Percentiles rank a stretch among this genome's conserved stretches.
These are phyloP conservation scores for Amphiprion ocellaris DNA, from an alignment of 2,113 vertebrate genomes.

Conservation along the genomic window DNA sequence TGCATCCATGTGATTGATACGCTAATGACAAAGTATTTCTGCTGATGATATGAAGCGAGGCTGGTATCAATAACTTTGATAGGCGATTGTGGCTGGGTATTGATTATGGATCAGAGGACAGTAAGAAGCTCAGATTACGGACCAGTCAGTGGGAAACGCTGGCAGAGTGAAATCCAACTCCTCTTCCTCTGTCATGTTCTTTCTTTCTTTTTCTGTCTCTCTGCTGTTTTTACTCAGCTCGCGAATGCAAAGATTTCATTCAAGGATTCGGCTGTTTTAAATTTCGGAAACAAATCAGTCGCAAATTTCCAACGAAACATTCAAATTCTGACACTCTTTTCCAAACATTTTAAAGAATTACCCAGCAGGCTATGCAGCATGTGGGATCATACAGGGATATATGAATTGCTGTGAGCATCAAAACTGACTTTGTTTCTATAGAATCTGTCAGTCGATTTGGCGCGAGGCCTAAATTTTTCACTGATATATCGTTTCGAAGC, in stretches of 20 bases:
- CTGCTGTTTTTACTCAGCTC: not conserved
- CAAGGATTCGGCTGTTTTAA: too few species aligned
- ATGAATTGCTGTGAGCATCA: too few species aligned
- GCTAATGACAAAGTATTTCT: conserved; percentile 14
- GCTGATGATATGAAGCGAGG: conserved; percentile 35
- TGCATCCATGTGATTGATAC: not conserved
- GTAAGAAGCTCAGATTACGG: conserved; percentile 64
- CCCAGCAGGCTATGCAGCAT: too few species aligned
- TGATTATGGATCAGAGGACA: conserved; percentile 73
- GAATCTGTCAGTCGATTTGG: too few species aligned
- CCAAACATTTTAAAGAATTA: too few species aligned
- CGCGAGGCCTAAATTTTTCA: conserved; percentile 1
- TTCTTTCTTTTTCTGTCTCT: not conserved
- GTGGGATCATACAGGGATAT: too few species aligned
- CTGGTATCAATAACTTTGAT: conserved; percentile 76
- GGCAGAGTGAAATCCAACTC: conserved; percentile 61
- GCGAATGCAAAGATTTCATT: not conserved
- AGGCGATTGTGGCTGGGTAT: conserved; percentile 71
- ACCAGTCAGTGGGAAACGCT: conserved; percentile 45
- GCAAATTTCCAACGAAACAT: too few species aligned
- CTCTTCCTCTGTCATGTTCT: conserved; percentile 11
- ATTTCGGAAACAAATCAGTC: too few species aligned
- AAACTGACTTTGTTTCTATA: too few species aligned
- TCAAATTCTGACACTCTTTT: too few species aligned
- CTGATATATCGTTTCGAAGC: conserved; percentile 41